phyloP scores from a whole-genome alignment of 2,797 vertebrate species.

The Sciurus carolinensis region DNA sequence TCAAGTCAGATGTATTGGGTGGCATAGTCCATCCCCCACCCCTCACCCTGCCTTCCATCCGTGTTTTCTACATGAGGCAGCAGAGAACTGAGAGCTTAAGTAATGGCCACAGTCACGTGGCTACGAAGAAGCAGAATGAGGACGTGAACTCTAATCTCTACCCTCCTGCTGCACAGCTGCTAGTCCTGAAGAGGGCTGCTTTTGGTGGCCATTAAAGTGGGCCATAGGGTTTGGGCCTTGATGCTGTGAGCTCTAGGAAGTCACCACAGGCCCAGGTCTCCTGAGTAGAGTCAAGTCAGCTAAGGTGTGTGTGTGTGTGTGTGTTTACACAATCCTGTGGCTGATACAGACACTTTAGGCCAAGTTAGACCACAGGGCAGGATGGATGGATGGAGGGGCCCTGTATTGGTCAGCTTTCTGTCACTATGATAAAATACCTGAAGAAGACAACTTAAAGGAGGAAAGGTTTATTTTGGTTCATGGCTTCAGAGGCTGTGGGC shows the following conservation, averaged over 20 bases:
- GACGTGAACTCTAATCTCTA: background rate
- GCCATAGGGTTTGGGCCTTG: background rate
- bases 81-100: background rate
- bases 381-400: background rate
- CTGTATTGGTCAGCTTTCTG: no score
- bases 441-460: no score
- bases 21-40: background rate
- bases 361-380: no score
- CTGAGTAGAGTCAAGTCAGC: background rate
- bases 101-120: background rate
- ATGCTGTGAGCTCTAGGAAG: background rate
- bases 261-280: background rate
- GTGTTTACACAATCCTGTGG: no score
- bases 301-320: background rate
- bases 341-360: no score
- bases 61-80: constrained; percentile 3
- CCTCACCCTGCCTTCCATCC: background rate
- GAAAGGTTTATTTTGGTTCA: no score
- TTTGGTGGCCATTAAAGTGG: background rate
- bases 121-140: background rate
- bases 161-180: background rate
- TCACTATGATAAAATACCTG: no score
- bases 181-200: no score
- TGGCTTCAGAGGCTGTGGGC: no score
- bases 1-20: background rate